phyloP scores from a whole-genome alignment of 2,797 vertebrate genomes.

The Poecile montanus region DNA sequence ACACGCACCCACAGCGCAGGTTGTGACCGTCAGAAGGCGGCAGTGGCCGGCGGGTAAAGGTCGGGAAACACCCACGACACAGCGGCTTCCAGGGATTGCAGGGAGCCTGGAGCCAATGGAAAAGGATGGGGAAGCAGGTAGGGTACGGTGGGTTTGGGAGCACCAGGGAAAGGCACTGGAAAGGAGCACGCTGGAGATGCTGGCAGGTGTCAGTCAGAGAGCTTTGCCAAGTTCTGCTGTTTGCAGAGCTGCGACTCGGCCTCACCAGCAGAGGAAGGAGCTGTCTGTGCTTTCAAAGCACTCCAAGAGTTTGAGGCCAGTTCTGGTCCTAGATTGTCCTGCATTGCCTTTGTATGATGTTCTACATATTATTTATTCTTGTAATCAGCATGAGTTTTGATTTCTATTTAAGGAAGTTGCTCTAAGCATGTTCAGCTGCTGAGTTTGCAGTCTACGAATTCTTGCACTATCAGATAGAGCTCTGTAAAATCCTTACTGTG shows the following conservation, averaged over 20 bases:
- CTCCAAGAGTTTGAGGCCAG: too few species aligned
- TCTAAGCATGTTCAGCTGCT: neutral
- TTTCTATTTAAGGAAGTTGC: neutral
- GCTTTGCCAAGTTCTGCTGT: neutral
- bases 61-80: neutral
- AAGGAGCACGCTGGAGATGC: neutral
- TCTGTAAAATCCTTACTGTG: neutral
- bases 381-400: neutral
- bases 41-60: neutral
- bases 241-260: neutral
- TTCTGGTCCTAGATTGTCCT: neutral
- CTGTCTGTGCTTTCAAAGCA: neutral
- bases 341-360: neutral
- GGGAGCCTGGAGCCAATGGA: rapidly evolving
- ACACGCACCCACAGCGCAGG: neutral
- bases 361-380: neutral
- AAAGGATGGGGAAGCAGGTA: too few species aligned
- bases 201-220: neutral
- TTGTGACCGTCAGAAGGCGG: neutral
- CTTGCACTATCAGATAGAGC: neutral
- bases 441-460: neutral
- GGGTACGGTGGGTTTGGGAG: neutral
- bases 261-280: neutral
- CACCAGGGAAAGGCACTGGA: neutral
- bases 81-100: neutral